Conservation (phyloP, 2,113 vertebrate species). For the Vulpes vulpes region DNA sequence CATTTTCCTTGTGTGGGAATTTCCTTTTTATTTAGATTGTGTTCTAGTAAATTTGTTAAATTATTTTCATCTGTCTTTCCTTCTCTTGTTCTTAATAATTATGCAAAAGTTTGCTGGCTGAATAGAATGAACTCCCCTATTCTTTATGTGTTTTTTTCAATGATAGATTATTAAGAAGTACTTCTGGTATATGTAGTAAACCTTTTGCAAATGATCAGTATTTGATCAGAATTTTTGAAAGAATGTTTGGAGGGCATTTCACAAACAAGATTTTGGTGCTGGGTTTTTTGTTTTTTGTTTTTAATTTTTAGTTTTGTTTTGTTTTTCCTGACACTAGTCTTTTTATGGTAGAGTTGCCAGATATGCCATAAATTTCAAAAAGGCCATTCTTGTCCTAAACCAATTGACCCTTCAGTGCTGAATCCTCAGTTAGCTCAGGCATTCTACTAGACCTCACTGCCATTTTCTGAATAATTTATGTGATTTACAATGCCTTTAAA, state of each 20-base stretch:
- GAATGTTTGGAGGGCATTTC: constrained; percentile 39
- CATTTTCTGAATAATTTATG: constrained; percentile 72
- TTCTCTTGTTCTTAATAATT: not conserved
- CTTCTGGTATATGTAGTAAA: constrained; percentile 28
- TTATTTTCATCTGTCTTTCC: constrained; percentile 60
- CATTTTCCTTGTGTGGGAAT: not conserved
- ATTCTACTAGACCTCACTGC: constrained; percentile 63
- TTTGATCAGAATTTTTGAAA: constrained; percentile 66
- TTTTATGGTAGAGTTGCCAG: constrained; percentile 68
- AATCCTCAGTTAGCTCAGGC: constrained; percentile 63
- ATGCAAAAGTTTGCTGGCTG: constrained; percentile 51
- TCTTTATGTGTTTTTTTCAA: constrained; percentile 40
- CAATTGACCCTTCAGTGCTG: constrained; percentile 67
- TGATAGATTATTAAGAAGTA: constrained; percentile 58
- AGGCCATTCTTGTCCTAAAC: constrained; percentile 60
- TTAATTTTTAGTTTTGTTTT: not conserved
- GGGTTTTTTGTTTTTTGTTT: not conserved
- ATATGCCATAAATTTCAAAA: constrained; percentile 78
- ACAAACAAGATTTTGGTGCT: constrained; percentile 74
- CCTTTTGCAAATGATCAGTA: constrained; percentile 61
- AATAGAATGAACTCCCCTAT: constrained; percentile 60
- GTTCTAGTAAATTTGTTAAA: not conserved
- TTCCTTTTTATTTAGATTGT: not conserved
- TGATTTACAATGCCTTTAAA: constrained; percentile 74
- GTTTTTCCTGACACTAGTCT: constrained; percentile 58